Base-by-base conservation (phyloP, 2,113 vertebrate genomes). In the Oncorhynchus kisutch region DNA sequence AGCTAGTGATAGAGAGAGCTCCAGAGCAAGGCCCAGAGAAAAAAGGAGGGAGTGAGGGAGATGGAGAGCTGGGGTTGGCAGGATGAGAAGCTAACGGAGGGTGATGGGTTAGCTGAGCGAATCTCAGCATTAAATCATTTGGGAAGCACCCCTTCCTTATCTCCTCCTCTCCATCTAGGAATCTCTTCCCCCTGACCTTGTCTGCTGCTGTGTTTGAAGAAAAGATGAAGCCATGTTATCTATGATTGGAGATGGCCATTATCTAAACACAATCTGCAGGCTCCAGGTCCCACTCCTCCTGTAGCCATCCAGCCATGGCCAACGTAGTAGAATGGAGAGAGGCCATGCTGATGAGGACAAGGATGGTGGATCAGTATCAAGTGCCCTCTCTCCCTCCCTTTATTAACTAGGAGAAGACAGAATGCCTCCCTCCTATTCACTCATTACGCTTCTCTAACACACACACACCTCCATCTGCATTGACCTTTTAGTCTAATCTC, bases 181-280 rank as follows among this genome's bases (percentile, higher is more conserved):
- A 89, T 91, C 88, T 88, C 90, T 88, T 89, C 89, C 85, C 85
- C 71, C 85, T 93, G 92, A 93, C 91, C 93, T 94, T 94, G 93
- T 93, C 92, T 90, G 89, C 88, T 70, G 78, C 87, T 83, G 84
- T 86, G 87, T 93, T 91, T 90, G 88, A 91, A 91, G 90, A 91
- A 91, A 91, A 92, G 91, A 93, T 93, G 89, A 88, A 87, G 88
- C 88, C 89, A 93, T 91, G 92, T 94, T 92, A 93, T 92, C 91
- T 90, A 88, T 91, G 92, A 94, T 94, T 93, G 91, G 91, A 92
- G 92, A 93, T 92, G 90, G 91, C 90, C 88, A 91, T 94, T 92
- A 93, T 94, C 92, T 94, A 92, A 94, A 94, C 92, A 93, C 91
- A 92, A 92, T 93, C 93, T 93, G 78, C 78, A 76, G 86, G 86